A percentile compares a stretch with the other conserved stretches of the same genome.
These are phyloP conservation scores for Tiliacea aurago DNA, from an alignment of 2,888 invertebrate genomes.

Conservation along the genomic window DNA sequence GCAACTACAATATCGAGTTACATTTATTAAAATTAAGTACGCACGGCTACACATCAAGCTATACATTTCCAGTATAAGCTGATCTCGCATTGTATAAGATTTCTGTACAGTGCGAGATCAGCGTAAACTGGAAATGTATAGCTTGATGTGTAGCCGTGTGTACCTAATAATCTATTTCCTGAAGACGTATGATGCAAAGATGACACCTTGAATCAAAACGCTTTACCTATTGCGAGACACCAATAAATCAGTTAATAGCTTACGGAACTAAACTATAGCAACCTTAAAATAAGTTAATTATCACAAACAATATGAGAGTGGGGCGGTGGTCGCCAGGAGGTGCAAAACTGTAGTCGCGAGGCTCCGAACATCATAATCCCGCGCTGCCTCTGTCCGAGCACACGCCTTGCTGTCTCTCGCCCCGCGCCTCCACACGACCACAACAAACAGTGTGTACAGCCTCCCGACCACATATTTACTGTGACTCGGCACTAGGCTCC, in stretches of 20 bases:
- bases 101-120: too few relatives aligned
- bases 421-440: slow-evolving; percentile 26
- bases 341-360: slow-evolving; percentile 78
- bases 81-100: too few relatives aligned
- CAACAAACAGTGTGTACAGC: slow-evolving; percentile 44
- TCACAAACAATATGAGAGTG: slow-evolving; percentile 81
- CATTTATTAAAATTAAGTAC: slow-evolving; percentile 10
- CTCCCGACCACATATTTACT: slow-evolving; percentile 14
- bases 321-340: slow-evolving; percentile 73
- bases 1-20: slow-evolving; percentile 4
- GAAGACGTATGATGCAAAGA: slow-evolving; percentile 42
- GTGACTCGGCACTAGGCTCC: not conserved
- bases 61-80: too few relatives aligned
- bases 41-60: too few relatives aligned
- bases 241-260: slow-evolving; percentile 59
- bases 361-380: slow-evolving; percentile 72
- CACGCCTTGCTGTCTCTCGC: slow-evolving; percentile 70
- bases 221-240: slow-evolving; percentile 65
- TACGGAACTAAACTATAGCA: slow-evolving; percentile 74
- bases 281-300: slow-evolving; percentile 79
- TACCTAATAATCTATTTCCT: slow-evolving; percentile 46
- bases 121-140: too few relatives aligned
- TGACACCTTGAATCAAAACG: slow-evolving; percentile 65
- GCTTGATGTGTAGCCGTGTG: too few relatives aligned
- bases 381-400: slow-evolving; percentile 71